Evolutionary conservation across 2,888 invertebrate species (phyloP).

Genomic region (Esperia sulphurella): DNA sequence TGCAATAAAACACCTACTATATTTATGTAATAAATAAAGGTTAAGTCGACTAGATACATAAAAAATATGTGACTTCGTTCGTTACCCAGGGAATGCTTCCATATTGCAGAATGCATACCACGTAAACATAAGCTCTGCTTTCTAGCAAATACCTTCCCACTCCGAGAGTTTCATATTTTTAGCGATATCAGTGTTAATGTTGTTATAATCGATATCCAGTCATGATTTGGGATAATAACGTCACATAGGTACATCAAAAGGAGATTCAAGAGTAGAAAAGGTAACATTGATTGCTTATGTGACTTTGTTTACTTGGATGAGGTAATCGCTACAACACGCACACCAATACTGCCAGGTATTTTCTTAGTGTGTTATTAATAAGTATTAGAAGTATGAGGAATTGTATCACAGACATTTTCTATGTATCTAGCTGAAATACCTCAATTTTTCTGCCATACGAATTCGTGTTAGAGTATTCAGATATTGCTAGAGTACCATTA

Average conservation of each 20-base stretch:
- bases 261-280: not conserved
- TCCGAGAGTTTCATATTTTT: not conserved
- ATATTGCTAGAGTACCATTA: conserved; percentile 10
- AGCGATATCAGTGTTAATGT: not conserved
- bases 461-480: conserved; percentile 11
- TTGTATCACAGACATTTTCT: not conserved
- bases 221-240: not conserved
- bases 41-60: conserved; percentile 12
- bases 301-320: conserved; percentile 2
- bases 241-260: not conserved
- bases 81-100: not conserved
- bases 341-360: conserved; percentile 1
- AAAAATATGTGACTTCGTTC: not conserved
- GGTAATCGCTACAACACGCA: not conserved
- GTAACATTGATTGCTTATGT: not conserved
- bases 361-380: not conserved
- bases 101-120: not conserved
- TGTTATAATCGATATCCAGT: not conserved
- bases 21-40: conserved; percentile 1
- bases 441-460: conserved; percentile 2
- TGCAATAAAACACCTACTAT: conserved; percentile 9
- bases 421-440: conserved; percentile 2
- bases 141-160: not conserved
- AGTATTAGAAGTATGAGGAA: not conserved
- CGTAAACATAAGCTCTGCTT: not conserved